Evolutionary conservation across 1,140 invertebrate species (phyloP), one percentile per base, ranked within the genome.

Genomic region (Papilio polyxenes): DNA sequence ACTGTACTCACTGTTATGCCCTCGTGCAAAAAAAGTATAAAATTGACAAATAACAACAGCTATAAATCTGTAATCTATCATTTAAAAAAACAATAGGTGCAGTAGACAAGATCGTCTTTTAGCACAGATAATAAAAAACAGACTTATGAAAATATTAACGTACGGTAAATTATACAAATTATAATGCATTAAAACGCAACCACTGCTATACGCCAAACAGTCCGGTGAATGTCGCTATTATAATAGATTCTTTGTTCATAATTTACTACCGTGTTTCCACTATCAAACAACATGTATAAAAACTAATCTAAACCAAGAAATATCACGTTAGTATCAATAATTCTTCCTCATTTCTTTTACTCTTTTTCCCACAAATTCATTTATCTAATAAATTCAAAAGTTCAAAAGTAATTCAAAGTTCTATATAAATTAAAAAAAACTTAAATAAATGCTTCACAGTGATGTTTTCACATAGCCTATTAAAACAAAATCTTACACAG

Each of bases 71-170:
- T 17, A 7, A n/a, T 6, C 56, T n/a, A n/a, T 59, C n/a, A 59
- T n/a, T 7, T n/a, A n/a, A 23, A 69, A 69, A 69, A 37, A 69
- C 20, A 69, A 69, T 69, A 65, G 59, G 3, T 13, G 10, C 59
- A n/a, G 23, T 65, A 37, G 20, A 31, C 6, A 69, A 69, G n/a
- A 62, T 62, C 9, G 13, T 6, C 23, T 2, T 69, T 69, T 69
- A 69, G 23, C 62, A 69, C 10, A 31, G 62, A 69, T 69, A 69
- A 37, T 62, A n/a, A 62, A 69, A 69, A n/a, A n/a, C n/a, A n/a
- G n/a, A n/a, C n/a, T n/a, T n/a, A n/a, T n/a, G n/a, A n/a, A n/a
- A n/a, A n/a, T n/a, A n/a, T n/a, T n/a, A n/a, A 69, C 62, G 20
- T 37, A 65, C 62, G 31, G 62, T 11, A 69, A 23, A 13, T 37